Evolutionary conservation across 2,797 vertebrate genomes (phyloP).

Genomic region (Oreochromis grahami): DNA sequence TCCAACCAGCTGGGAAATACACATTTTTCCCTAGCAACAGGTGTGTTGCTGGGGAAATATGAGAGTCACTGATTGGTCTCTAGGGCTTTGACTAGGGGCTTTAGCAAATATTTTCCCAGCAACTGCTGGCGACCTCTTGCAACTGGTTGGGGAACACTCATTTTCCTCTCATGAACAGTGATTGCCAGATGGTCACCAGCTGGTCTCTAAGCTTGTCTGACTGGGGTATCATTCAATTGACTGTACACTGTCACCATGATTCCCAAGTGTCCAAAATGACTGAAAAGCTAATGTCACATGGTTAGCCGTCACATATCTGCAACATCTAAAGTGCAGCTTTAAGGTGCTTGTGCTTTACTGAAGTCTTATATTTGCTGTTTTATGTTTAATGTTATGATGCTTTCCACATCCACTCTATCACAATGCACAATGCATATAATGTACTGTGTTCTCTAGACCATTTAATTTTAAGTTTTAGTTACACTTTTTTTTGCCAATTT

Average conservation of each 20-base stretch:
- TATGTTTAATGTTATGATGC: neutral
- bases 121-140: neutral
- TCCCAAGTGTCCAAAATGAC: neutral
- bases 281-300: neutral
- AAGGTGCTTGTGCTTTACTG: neutral
- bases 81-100: neutral
- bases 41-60: neutral
- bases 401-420: neutral
- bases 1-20: neutral
- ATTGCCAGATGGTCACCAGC: neutral
- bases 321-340: neutral
- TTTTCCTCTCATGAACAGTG: neutral
- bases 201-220: neutral
- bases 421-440: neutral
- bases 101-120: neutral
- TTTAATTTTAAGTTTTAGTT: neutral
- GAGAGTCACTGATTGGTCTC: neutral
- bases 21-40: neutral
- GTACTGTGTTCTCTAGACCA: neutral
- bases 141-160: neutral
- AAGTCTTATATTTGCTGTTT: fast-evolving
- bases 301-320: neutral
- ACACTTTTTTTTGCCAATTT: neutral
- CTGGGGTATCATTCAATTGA: neutral
- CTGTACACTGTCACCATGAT: fast-evolving